These are phyloP conservation scores for Ptilodon capucinus DNA, from an alignment of 2,888 invertebrate genomes.

Conservation along the genomic window DNA sequence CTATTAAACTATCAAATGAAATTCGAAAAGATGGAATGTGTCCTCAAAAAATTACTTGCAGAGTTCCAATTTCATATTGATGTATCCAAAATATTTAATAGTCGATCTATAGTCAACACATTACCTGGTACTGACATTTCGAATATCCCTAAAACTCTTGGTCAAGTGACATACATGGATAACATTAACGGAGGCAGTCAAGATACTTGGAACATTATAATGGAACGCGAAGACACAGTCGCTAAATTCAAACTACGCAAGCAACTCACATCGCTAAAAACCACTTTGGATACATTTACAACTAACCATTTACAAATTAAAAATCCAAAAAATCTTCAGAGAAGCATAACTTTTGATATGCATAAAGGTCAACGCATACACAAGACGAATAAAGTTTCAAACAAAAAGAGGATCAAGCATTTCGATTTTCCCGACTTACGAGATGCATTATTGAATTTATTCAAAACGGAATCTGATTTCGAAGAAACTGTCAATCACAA, in stretches of 20 bases:
- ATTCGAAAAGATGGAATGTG: conserved; percentile 59
- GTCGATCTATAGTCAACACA: conserved; percentile 47
- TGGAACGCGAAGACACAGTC: conserved; percentile 58
- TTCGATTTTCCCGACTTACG: conserved; percentile 70
- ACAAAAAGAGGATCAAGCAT: conserved; percentile 64
- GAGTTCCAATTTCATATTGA: conserved; percentile 74
- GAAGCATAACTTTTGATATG: conserved; percentile 37
- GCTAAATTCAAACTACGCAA: conserved; percentile 58
- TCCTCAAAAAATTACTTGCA: conserved; percentile 57
- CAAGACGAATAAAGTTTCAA: conserved; percentile 40
- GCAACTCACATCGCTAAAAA: conserved; percentile 57
- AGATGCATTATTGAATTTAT: conserved; percentile 64
- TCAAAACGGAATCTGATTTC: conserved; percentile 35
- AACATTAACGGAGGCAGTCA: conserved; percentile 47
- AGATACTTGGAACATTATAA: conserved; percentile 61
- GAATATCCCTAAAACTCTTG: conserved; percentile 41
- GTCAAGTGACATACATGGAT: conserved; percentile 42
- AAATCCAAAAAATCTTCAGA: conserved; percentile 23
- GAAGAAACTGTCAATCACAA: conserved; percentile 28
- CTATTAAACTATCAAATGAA: conserved; percentile 61
- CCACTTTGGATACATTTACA: conserved; percentile 56
- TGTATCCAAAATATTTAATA: conserved; percentile 66
- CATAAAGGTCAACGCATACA: conserved; percentile 38
- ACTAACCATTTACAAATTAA: conserved; percentile 44
- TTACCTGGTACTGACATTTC: conserved; percentile 41